Conservation (phyloP, 1,140 invertebrate species). For the Drosophila pandora region DNA sequence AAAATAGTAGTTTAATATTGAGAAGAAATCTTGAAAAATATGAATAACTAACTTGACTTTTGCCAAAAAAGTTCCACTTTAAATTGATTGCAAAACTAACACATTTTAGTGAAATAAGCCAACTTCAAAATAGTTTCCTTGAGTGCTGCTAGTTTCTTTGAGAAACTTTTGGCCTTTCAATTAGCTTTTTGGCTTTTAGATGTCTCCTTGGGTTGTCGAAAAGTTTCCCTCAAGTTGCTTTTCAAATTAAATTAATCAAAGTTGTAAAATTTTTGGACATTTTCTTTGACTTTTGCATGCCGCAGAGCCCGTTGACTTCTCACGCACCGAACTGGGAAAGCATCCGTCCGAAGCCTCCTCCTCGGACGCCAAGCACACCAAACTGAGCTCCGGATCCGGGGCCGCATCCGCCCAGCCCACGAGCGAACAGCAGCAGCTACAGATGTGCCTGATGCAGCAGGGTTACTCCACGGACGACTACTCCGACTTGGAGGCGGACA, state of each 20-base stretch:
- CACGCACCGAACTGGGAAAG: constrained; percentile 70
- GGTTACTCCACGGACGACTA: constrained; percentile 80
- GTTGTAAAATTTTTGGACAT: constrained; percentile 57
- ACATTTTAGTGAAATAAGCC: background rate
- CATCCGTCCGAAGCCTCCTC: constrained; percentile 48
- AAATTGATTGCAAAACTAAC: background rate
- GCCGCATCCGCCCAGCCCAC: constrained; percentile 23
- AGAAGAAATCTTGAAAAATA: background rate
- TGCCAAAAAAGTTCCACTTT: too few relatives aligned
- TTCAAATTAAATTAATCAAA: constrained; percentile 64
- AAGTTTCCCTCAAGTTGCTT: constrained; percentile 61
- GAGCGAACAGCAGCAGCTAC: constrained; percentile 67
- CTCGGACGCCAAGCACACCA: constrained; percentile 36
- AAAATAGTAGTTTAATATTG: background rate
- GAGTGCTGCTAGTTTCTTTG: constrained; percentile 36
- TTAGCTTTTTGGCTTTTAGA: constrained; percentile 58
- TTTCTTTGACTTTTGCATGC: constrained; percentile 30
- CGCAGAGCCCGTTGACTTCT: constrained; percentile 83
- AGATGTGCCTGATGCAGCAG: constrained; percentile 76
- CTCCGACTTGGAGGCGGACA: constrained; percentile 74
- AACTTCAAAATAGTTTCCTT: background rate
- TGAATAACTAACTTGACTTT: background rate
- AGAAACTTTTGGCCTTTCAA: constrained; percentile 55
- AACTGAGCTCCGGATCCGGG: constrained; percentile 22
- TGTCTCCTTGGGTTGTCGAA: constrained; percentile 25